Percentiles rank a stretch among this genome's conserved stretches.
These are phyloP conservation scores for Nephotettix cincticeps DNA, from an alignment of 1,140 invertebrate genomes.

Conservation along the genomic window DNA sequence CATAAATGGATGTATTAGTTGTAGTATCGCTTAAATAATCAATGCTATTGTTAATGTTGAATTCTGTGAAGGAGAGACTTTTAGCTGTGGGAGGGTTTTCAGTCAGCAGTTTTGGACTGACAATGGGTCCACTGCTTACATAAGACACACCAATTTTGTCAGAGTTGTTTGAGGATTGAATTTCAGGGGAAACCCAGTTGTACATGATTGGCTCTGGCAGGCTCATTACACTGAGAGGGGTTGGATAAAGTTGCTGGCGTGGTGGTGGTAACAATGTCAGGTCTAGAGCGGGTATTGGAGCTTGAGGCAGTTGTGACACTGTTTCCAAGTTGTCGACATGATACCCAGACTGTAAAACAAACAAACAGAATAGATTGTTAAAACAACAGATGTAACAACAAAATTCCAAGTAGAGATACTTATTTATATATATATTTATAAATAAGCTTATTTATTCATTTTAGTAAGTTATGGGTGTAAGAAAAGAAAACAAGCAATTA, in stretches of 20 bases:
- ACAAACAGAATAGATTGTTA: no score
- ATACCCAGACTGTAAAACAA: constrained; percentile 51
- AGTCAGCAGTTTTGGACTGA: neutral
- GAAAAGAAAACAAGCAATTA: no score
- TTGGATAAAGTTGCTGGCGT: neutral
- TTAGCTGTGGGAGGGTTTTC: neutral
- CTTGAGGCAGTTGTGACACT: constrained; percentile 52
- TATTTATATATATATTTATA: no score
- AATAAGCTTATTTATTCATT: no score
- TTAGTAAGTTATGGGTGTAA: no score
- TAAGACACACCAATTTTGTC: neutral
- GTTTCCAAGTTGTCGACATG: constrained; percentile 53
- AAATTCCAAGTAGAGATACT: no score
- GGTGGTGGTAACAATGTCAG: constrained; percentile 9
- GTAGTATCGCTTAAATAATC: neutral
- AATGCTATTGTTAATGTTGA: neutral
- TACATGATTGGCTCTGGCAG: neutral
- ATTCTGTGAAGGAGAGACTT: neutral
- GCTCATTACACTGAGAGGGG: neutral
- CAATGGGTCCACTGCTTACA: constrained; percentile 10
- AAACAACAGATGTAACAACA: no score
- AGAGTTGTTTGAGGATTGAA: neutral
- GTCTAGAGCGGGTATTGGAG: constrained; percentile 56
- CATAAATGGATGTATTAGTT: neutral
- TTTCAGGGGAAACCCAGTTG: neutral